phyloP scores from a whole-genome alignment of 2,113 vertebrate genomes.

The Tachuris rubrigastra region DNA sequence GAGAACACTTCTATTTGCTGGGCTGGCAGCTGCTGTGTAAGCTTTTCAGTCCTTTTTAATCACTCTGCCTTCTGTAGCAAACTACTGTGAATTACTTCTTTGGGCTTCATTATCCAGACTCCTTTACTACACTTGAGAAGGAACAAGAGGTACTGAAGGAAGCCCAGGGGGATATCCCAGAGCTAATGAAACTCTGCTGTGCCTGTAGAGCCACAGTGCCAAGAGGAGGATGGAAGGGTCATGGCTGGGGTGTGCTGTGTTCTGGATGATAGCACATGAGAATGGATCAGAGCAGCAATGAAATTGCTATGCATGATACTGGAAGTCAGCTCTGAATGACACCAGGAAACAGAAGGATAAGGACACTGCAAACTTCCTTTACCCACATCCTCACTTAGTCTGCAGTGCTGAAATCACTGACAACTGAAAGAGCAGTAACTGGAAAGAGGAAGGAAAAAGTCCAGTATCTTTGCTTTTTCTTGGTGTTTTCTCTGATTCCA shows the following conservation, averaged over 20 bases:
- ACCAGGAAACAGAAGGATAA: not conserved
- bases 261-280: not conserved
- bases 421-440: not conserved
- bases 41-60: constrained; percentile 30
- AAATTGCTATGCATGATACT: not conserved
- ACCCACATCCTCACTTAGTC: not conserved
- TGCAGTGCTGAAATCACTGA: not conserved
- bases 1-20: not conserved
- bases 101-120: not conserved
- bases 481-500: not conserved
- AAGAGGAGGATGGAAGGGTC: not conserved
- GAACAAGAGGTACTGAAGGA: constrained; percentile 1
- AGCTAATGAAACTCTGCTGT: not conserved
- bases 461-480: not conserved
- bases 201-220: not conserved
- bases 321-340: not conserved
- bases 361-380: not conserved
- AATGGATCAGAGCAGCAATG: not conserved
- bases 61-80: not conserved
- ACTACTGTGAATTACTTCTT: constrained; percentile 6
- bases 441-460: not conserved
- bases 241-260: not conserved
- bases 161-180: not conserved
- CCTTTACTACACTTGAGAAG: not conserved
- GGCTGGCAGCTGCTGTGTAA: constrained; percentile 12